Base-by-base conservation (phyloP, 2,797 vertebrate species). In the Antrozous pallidus region DNA sequence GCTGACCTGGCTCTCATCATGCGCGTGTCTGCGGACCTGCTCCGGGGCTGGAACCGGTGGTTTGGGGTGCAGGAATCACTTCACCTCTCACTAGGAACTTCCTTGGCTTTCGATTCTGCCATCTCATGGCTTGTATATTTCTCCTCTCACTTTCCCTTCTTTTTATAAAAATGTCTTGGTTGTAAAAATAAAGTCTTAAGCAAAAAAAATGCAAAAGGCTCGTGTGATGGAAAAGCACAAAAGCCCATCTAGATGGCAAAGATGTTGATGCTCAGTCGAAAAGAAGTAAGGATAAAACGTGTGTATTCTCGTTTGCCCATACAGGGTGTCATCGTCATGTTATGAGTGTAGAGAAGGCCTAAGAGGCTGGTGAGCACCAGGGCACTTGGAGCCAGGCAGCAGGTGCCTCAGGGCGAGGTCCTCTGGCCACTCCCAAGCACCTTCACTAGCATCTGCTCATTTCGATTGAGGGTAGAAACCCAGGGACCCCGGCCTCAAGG, bases 181-280 rank as follows among this genome's bases (percentile, higher is more conserved):
- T 92, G 17, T 91, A 75, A 92, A 94, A 97, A 96, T 97, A 97
- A 96, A 97, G 26, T 45, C 75, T 65, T 77, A 22, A 61, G 16
- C 67, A 61, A 96, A 88, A 96, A 87, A 75, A 33, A 69, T 33
- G 31, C 18, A 40, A 31, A 8, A 6, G 47, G 14, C 10, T 95
- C 47, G 28, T 83, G 33, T 82, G 75, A 54, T 17, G 1, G n/a
- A 40, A 65, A 65, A 22, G 36, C 74, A n/a, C 26, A 75, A 56
- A 94, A 74, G 11, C 26, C 54, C 73, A 22, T 88, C 82, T 75
- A 24, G 14, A 49, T 0, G 1, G 71, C n/a, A 58, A 78, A 90
- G 77, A 49, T 8, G 12, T 2, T 18, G 31, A 38, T 5, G 58
- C 51, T 78, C 28, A 13, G 38, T 67, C 33, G 51, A 45, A 81